These are phyloP conservation scores for Eucriotettix oculatus DNA, from an alignment of 2,888 invertebrate species.

Conservation along the genomic window DNA sequence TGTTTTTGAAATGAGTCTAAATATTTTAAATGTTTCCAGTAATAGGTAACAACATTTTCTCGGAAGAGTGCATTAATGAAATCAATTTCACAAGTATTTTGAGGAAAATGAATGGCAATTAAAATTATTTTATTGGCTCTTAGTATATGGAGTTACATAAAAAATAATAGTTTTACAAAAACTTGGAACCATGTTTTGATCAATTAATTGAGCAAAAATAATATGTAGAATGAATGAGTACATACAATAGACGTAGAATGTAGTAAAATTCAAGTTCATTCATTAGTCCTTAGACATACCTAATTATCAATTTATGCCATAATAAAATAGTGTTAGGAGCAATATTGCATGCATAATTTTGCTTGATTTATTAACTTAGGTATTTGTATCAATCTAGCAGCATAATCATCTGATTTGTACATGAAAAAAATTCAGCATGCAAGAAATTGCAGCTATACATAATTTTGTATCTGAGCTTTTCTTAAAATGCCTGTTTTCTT, in stretches of 20 bases:
- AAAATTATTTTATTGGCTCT: no score
- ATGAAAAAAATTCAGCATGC: not conserved
- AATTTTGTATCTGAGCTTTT: no score
- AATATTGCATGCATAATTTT: not conserved
- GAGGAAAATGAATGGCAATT: no score
- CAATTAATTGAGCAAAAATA: no score
- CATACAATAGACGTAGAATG: not conserved
- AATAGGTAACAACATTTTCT: not conserved
- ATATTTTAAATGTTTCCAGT: no score
- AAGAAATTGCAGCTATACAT: not conserved
- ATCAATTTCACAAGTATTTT: no score
- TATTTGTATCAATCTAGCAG: not conserved
- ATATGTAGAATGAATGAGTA: no score
- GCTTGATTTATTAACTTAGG: not conserved
- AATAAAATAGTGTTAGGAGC: not conserved
- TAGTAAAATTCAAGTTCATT: not conserved
- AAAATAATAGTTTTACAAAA: no score
- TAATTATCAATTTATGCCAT: not conserved
- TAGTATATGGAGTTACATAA: no score
- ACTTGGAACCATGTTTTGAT: no score
- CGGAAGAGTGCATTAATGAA: not conserved
- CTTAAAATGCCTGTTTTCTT: no score
- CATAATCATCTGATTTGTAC: not conserved
- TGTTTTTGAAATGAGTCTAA: no score
- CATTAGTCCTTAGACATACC: not conserved